These are phyloP conservation scores for Eidolon dupreanum DNA, from an alignment of 2,797 vertebrate genomes.

Conservation along the genomic window DNA sequence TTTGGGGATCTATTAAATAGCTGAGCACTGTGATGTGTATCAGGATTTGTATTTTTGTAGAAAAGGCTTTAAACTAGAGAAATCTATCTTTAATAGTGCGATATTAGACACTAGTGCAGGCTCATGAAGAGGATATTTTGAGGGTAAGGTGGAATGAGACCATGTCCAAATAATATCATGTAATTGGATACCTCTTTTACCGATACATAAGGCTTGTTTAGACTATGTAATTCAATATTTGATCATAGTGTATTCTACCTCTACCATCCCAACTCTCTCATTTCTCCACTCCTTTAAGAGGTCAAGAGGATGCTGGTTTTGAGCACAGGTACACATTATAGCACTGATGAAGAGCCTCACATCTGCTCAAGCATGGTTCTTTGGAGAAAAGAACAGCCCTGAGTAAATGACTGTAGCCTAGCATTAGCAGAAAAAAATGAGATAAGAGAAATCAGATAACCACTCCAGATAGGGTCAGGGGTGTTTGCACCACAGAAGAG, in stretches of 20 bases:
- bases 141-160: background rate
- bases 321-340: background rate
- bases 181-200: background rate
- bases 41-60: background rate
- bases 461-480: background rate
- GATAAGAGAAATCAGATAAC: background rate
- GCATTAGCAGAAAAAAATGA: background rate
- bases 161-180: background rate
- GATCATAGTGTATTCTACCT: background rate
- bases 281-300: background rate
- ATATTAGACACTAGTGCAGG: background rate
- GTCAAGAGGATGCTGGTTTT: conserved; percentile 26
- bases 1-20: background rate
- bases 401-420: background rate
- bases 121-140: background rate
- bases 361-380: background rate
- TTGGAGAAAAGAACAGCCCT: background rate
- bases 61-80: background rate
- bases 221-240: background rate
- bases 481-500: background rate
- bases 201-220: background rate
- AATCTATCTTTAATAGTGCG: background rate
- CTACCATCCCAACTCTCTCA: background rate
- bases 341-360: background rate
- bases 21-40: background rate